phyloP scores from a whole-genome alignment of 53 echinoderm and acorn worm genomes.

The Echinometra lucunter region DNA sequence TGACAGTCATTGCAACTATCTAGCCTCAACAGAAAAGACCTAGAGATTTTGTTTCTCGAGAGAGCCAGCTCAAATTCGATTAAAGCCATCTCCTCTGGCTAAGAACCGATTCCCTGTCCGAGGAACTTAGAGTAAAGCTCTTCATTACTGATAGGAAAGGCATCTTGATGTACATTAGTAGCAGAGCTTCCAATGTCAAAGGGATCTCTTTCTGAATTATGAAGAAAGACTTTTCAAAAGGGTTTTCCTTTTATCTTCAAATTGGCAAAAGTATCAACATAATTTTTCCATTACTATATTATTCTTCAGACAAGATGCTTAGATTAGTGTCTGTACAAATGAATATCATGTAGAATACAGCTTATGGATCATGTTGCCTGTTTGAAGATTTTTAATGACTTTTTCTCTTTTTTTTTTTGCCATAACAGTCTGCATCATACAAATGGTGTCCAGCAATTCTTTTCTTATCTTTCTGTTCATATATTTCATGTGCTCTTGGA shows the following conservation, averaged over 20 bases:
- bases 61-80: constrained; percentile 8
- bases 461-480: neutral
- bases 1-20: neutral
- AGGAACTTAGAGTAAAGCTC: neutral
- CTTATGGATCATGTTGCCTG: too few relatives aligned
- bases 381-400: too few relatives aligned
- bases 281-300: too few relatives aligned
- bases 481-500: neutral
- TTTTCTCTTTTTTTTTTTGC: too few relatives aligned
- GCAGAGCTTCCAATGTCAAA: neutral
- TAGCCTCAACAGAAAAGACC: neutral
- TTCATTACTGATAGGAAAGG: neutral
- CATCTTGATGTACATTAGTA: neutral
- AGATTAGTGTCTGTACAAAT: too few relatives aligned
- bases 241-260: neutral
- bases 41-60: neutral
- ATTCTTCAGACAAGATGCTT: too few relatives aligned
- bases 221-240: neutral
- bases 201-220: neutral
- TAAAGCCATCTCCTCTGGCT: neutral
- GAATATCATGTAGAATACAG: too few relatives aligned
- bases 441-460: neutral
- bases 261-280: too few relatives aligned
- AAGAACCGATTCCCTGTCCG: neutral
- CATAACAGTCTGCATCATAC: too few relatives aligned